Percentiles rank a stretch among this genome's conserved stretches.
These are phyloP conservation scores for Drosophila mimetica DNA, from an alignment of 2,888 invertebrate genomes.

Conservation along the genomic window DNA sequence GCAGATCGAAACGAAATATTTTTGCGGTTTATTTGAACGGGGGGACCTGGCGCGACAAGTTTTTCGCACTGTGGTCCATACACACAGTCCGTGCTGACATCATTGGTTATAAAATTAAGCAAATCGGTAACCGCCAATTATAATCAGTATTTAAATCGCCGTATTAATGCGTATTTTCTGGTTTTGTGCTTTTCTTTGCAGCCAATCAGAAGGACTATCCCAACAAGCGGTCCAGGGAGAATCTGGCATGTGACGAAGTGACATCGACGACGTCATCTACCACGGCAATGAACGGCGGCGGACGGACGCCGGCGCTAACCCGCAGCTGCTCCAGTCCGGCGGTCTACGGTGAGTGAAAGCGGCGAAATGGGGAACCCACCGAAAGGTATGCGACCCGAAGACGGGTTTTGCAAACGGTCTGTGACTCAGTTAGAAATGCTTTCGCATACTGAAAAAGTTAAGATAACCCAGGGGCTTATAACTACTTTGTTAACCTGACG, in stretches of 20 bases:
- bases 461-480: neutral
- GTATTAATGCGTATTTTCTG: slow-evolving; percentile 16
- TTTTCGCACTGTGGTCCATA: slow-evolving; percentile 45
- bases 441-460: neutral
- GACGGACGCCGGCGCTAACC: slow-evolving; percentile 84
- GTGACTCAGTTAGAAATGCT: slow-evolving; percentile 22
- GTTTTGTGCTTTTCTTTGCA: slow-evolving; percentile 81
- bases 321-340: slow-evolving; percentile 86
- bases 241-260: slow-evolving; percentile 88
- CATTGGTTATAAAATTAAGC: slow-evolving; percentile 53
- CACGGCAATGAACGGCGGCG: slow-evolving; percentile 72
- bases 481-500: too few relatives aligned
- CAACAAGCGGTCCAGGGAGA: slow-evolving; percentile 87
- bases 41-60: slow-evolving; percentile 71
- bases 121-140: slow-evolving; percentile 29
- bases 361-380: slow-evolving; percentile 7
- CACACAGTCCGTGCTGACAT: slow-evolving; percentile 55
- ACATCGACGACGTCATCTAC: slow-evolving; percentile 84
- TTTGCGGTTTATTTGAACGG: slow-evolving; percentile 58
- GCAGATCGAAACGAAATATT: slow-evolving; percentile 57
- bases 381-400: slow-evolving; percentile 16
- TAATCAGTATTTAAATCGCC: slow-evolving; percentile 29
- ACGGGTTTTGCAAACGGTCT: slow-evolving; percentile 13
- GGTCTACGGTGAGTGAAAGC: slow-evolving; percentile 82
- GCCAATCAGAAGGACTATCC: slow-evolving; percentile 90